Percentiles rank a stretch among this genome's conserved stretches.
Conservation (phyloP, 37 sponge, comb jelly and placozoan genomes). For the Diacarnus erythraeanus region DNA sequence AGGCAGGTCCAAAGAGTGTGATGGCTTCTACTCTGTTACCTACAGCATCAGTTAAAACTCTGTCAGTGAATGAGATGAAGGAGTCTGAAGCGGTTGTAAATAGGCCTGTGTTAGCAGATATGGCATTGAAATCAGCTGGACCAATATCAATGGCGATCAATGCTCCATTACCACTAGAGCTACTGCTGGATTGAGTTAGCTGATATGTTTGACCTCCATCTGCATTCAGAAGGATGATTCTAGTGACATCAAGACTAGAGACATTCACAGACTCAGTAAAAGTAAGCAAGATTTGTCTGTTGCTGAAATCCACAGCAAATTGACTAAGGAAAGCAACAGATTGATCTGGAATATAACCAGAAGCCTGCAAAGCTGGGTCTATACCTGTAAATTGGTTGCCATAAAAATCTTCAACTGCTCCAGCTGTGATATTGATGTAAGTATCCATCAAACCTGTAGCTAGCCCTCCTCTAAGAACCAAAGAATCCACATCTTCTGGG, state of each 20-base stretch:
- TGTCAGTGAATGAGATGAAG: slow-evolving; percentile 34
- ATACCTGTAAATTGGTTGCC: slow-evolving; percentile 51
- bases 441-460: slow-evolving; percentile 59
- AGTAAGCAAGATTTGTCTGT: slow-evolving; percentile 43
- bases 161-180: slow-evolving; percentile 48
- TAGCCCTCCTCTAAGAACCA: slow-evolving; percentile 48
- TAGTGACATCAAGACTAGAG: slow-evolving; percentile 64
- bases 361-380: slow-evolving; percentile 31
- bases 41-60: slow-evolving; percentile 59
- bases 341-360: slow-evolving; percentile 55
- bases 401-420: slow-evolving; percentile 61
- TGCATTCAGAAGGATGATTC: slow-evolving; percentile 60
- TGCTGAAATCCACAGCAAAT: slow-evolving; percentile 55
- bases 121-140: slow-evolving; percentile 59
- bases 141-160: slow-evolving; percentile 48
- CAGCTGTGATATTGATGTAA: slow-evolving; percentile 64
- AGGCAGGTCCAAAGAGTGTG: slow-evolving; percentile 27
- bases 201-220: slow-evolving; percentile 34
- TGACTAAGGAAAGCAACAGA: slow-evolving; percentile 46
- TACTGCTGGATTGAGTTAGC: slow-evolving; percentile 48
- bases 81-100: slow-evolving; percentile 32
- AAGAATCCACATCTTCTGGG: slow-evolving; percentile 54
- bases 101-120: slow-evolving; percentile 53
- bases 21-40: slow-evolving; percentile 30
- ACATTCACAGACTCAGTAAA: slow-evolving; percentile 81